Base-by-base conservation (phyloP, 2,797 vertebrate genomes). In the Carduelis carduelis region DNA sequence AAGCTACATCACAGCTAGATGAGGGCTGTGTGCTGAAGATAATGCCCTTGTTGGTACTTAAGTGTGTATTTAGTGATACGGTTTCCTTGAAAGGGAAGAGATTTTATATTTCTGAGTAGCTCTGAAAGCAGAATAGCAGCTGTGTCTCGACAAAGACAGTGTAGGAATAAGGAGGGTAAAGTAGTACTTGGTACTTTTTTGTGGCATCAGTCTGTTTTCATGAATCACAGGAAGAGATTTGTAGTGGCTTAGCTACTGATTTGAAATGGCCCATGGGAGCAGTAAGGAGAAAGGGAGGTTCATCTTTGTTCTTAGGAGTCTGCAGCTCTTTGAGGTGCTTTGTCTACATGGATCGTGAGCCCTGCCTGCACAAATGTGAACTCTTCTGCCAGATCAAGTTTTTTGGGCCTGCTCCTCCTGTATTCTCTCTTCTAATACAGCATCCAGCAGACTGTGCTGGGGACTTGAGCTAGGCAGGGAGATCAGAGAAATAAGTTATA, bases 251-350 rank as follows among this genome's bases (percentile, higher is more conserved):
- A 49, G 57, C 39, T 49, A 9, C 35, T 52, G 30, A 24, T 64
- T 24, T 72, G 81, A 53, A 89, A 34, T 52, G 21, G 39, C 55
- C 80, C 49, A 0, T 10, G 59, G 35, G 34, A 84, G 59, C 23
- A 14, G 10, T 6, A 21, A 47, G 49, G 49, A 43, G 60, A 32
- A 60, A 39, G 41, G 37, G 34, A 74, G 46, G 26, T 56, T 87
- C 28, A 80, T 83, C 87, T 92, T 94, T 95, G 71, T 87, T 87
- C 41, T 30, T 64, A 8, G n/a, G 22, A 57, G 24, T 46, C 32
- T 30, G 5, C 21, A 41, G 64, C 37, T 69, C 13, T 72, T 5
- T 0, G 10, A 39, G 18, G 14, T 77, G 87, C 87, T 92, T 96
- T 93, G 91, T 94, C 55, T 82, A 0, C 44, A 2, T 5, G 23